phyloP scores from a whole-genome alignment of 2,888 invertebrate genomes.

The Coleophora deauratella region DNA sequence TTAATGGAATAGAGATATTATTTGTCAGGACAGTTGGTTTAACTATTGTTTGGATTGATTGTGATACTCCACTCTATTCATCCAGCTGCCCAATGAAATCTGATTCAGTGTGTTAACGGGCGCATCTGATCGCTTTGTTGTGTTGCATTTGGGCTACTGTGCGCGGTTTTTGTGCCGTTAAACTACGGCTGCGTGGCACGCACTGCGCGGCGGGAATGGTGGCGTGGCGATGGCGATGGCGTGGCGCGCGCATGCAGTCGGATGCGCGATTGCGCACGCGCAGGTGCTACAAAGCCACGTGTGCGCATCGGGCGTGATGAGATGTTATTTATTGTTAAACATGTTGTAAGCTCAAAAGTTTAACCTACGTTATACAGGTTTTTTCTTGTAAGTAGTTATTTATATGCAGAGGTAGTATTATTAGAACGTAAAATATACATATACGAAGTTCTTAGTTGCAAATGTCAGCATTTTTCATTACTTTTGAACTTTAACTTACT shows the following conservation, averaged over 20 bases:
- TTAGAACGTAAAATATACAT: no score
- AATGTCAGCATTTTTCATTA: no score
- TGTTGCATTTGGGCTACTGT: constrained; percentile 4
- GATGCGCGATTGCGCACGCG: constrained; percentile 16
- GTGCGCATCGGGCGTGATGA: constrained; percentile 26
- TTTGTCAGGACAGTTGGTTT: constrained; percentile 33
- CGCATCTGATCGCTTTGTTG: constrained; percentile 43
- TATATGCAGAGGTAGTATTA: no score
- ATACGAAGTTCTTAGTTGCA: no score
- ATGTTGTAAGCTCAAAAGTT: no score
- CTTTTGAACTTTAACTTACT: no score
- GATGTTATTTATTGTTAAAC: constrained; percentile 19
- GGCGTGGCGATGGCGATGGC: constrained; percentile 6
- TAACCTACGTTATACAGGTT: not conserved
- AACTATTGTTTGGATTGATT: constrained; percentile 37
- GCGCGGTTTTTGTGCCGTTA: not conserved
- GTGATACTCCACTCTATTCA: constrained; percentile 15
- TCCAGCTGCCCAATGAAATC: constrained; percentile 64
- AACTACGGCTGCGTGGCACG: constrained; percentile 19
- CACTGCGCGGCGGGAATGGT: constrained; percentile 23
- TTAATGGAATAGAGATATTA: constrained; percentile 29
- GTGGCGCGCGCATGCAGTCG: constrained; percentile 1
- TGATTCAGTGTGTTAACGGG: constrained; percentile 58
- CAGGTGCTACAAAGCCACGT: constrained; percentile 15
- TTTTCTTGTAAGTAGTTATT: not conserved